phyloP scores from a whole-genome alignment of 2,797 vertebrate species.

The Pantherophis vulpinus region DNA sequence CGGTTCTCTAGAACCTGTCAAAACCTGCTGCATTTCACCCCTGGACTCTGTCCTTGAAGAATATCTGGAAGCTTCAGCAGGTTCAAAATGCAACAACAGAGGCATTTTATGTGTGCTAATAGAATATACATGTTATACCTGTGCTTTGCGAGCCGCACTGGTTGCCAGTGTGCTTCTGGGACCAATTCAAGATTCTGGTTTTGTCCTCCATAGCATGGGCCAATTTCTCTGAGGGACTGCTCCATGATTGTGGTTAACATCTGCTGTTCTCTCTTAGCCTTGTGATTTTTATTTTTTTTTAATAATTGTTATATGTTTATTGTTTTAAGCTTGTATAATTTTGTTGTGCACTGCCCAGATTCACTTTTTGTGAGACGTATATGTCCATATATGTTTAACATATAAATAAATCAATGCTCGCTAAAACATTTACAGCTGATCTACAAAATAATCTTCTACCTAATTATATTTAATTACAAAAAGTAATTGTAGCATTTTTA shows the following conservation, averaged over 20 bases:
- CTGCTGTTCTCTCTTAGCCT: neutral
- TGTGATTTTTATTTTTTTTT: neutral
- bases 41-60: neutral
- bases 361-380: neutral
- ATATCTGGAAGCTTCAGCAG: neutral
- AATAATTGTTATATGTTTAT: neutral
- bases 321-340: neutral
- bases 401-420: neutral
- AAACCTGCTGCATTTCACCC: no score
- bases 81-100: neutral
- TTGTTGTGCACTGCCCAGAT: neutral
- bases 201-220: neutral
- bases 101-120: neutral
- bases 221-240: neutral
- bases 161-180: neutral
- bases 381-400: neutral
- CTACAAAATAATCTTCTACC: slow-evolving; percentile 5
- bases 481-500: neutral
- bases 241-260: neutral
- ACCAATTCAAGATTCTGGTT: neutral
- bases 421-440: slow-evolving; percentile 25
- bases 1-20: no score
- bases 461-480: neutral
- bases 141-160: neutral
- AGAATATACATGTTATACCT: neutral